Evolutionary conservation across 1,140 invertebrate species (phyloP).

Genomic region (Drosophila virilis): DNA sequence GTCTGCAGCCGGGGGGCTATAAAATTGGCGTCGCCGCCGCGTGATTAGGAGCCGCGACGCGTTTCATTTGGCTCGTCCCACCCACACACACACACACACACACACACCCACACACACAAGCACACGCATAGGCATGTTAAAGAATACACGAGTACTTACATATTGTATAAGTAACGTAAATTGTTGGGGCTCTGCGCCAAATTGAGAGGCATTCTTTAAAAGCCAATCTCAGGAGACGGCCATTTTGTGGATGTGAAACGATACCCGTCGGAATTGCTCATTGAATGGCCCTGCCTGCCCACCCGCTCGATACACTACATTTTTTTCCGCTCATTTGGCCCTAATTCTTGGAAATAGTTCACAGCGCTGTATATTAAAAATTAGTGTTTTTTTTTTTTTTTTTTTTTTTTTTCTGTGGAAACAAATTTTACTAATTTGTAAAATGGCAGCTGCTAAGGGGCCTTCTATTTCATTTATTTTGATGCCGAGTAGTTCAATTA

Average conservation of each 20-base stretch:
- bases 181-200: slow-evolving; percentile 23
- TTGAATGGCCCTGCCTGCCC: not conserved
- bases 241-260: slow-evolving; percentile 44
- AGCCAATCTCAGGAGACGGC: slow-evolving; percentile 46
- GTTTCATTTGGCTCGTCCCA: slow-evolving; percentile 67
- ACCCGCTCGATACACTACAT: not conserved
- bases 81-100: slow-evolving; percentile 16
- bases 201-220: slow-evolving; percentile 44
- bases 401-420: too few relatives aligned
- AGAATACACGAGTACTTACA: slow-evolving; percentile 18
- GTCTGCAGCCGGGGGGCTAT: slow-evolving; percentile 29
- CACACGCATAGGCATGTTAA: not conserved
- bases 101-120: slow-evolving; percentile 13
- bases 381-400: too few relatives aligned
- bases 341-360: too few relatives aligned
- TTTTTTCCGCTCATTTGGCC: too few relatives aligned
- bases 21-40: slow-evolving; percentile 60
- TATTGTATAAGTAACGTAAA: slow-evolving; percentile 40
- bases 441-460: too few relatives aligned
- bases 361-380: too few relatives aligned
- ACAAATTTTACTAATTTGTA: too few relatives aligned
- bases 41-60: slow-evolving; percentile 62
- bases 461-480: too few relatives aligned
- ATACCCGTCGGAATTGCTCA: slow-evolving; percentile 30
- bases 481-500: too few relatives aligned